phyloP scores from a whole-genome alignment of 2,113 vertebrate species.

The Atlantisia rogersi region DNA sequence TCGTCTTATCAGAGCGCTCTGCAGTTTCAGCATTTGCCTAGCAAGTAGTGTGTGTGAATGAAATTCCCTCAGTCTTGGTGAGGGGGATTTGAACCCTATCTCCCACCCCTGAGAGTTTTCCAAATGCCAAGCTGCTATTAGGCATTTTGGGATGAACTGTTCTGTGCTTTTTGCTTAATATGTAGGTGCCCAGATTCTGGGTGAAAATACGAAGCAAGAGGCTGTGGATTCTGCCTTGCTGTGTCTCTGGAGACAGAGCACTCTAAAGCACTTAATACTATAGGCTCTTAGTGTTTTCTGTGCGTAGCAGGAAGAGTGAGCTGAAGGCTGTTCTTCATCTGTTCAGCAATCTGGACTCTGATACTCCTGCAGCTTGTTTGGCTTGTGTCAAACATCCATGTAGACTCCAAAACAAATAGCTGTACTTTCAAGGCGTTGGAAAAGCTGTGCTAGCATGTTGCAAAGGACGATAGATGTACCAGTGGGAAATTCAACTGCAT shows the following conservation, averaged over 20 bases:
- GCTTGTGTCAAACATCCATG: not conserved
- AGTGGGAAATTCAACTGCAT: not conserved
- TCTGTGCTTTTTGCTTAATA: not conserved
- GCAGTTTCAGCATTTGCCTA: not conserved
- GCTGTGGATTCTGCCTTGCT: not conserved
- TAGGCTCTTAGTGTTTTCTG: not conserved
- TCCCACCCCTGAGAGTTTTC: not conserved
- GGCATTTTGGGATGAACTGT: not conserved
- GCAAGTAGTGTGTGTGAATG: not conserved
- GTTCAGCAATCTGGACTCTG: not conserved
- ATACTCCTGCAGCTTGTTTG: not conserved
- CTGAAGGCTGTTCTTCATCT: not conserved
- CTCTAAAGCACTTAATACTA: not conserved
- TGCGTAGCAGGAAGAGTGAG: not conserved
- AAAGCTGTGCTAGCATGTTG: rapidly evolving
- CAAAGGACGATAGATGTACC: not conserved
- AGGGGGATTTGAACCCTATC: not conserved
- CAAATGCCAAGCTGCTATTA: not conserved
- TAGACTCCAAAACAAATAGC: not conserved
- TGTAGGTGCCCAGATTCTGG: not conserved
- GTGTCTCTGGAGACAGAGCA: not conserved
- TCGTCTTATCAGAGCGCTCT: not conserved
- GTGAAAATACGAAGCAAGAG: not conserved
- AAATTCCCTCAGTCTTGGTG: not conserved
- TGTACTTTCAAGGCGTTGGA: not conserved